Base-by-base conservation (phyloP, 2,113 vertebrate species). In the Upupa epops region DNA sequence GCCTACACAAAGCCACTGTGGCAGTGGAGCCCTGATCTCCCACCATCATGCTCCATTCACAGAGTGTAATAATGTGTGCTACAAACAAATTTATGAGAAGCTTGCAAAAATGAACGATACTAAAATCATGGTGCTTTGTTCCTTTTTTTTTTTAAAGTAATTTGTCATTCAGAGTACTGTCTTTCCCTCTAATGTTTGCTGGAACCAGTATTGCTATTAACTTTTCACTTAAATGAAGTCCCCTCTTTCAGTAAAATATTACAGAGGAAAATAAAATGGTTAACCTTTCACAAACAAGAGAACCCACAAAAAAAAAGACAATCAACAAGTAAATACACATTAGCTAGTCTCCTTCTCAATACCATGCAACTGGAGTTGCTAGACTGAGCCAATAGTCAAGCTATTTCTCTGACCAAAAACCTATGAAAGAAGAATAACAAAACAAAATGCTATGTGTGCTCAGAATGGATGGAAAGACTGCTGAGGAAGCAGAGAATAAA, bases 381-480 rank as follows among this genome's bases (percentile, higher is more conserved):
- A 1, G 1, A 64, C 36, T 54, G 66, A 94, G 74, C 34, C 72
- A 89, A 26, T 16, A 78, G 45, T 60, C 59, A 95, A 61, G 64
- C 37, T 18, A 65, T 49, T 76, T 59, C 55, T 60, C 32, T 73
- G 64, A 63, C 74, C 59, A 85, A 79, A 73, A 80, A n/a, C 19
- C 61, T 72, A 36, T 7, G 42, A 80, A 79, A 82, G 75, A 80
- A 48, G 36, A 94, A 89, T 85, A 92, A 94, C 15, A 59, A 37
- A 83, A 37, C 74, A 83, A 87, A 87, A 87, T 89, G 51, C 75
- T 85, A 29, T 52, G 32, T 56, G 74, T 56, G 70, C 70, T 87
- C 58, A 60, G 61, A 85, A 85, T 17, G 71, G 81, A 82, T 3
- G 3, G 77, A 80, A 88, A 17, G 77, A 75, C 74, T 89, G 80